Base-by-base conservation (phyloP, 1,140 invertebrate genomes). In the Euglossa dilemma region DNA sequence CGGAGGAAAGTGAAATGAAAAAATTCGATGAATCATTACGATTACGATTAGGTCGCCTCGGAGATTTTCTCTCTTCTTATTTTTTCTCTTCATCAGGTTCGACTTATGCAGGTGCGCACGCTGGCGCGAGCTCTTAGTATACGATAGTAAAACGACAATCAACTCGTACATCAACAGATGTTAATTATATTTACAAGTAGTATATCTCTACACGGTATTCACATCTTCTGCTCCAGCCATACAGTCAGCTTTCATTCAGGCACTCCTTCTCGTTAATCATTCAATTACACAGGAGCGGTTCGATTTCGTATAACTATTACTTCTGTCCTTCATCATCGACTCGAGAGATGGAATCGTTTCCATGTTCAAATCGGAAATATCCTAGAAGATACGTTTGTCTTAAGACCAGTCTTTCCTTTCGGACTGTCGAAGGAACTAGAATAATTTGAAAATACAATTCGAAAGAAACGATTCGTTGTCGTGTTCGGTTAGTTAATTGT, bases 11-110 rank as follows among this genome's bases (percentile, higher is more conserved):
- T 20, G 47, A 83, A 64, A 11, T 28, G 20, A 43, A 64, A 36
- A 11, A 84, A 83, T 90, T 88, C 71, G 89, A 75, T 89, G 89
- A 90, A 87, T 61, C 64, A 59, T 88, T 88, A 86, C 74, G 52
- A 67, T 88, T 78, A 75, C 28, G 45, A 78, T 89, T 90, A 90
- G 88, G 88, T 90, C 89, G 82, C 86, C 76, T 73, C 61, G 43
- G 66, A 52, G 54, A 66, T 84, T 81, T 25, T 11, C 18, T 47
- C 36, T 36, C 36, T 36, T 36, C 36, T 36, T 4, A n/a, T 36
- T 36, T 36, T 36, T 36, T 36, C 36, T 1, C 36, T 36, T 36
- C 4, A 59, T 90, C 90, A 90, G 85, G 80, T 90, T 77, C 80
- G 74, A 74, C 47, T 50, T 66, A 20, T n/a, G 69, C 23, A 56